Percentiles rank a stretch among this genome's conserved stretches.
Conservation (phyloP, 1,140 invertebrate genomes). For the Eumaeus atala region DNA sequence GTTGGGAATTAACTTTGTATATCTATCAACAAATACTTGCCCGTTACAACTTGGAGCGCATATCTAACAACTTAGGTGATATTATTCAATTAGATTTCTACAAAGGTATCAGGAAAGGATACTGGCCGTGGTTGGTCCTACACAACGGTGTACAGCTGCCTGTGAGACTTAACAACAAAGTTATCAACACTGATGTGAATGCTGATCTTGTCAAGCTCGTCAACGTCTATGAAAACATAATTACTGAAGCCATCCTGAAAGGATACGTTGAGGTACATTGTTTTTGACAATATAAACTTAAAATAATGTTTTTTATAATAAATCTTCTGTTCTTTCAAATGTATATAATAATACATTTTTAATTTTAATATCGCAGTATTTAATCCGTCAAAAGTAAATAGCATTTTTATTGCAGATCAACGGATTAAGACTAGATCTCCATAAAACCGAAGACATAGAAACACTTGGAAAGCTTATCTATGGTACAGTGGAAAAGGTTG, state of each 20-base stretch:
- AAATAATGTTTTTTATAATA: too few relatives aligned
- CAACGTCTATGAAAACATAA: slow-evolving; percentile 75
- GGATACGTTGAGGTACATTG: slow-evolving; percentile 75
- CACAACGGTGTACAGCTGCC: slow-evolving; percentile 79
- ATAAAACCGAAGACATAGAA: slow-evolving; percentile 51
- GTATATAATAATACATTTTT: too few relatives aligned
- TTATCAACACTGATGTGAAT: slow-evolving; percentile 68
- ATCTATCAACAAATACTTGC: slow-evolving; percentile 77
- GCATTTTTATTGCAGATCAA: slow-evolving; percentile 53
- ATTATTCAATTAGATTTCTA: slow-evolving; percentile 70
- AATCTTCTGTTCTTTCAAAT: too few relatives aligned
- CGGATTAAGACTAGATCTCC: slow-evolving; percentile 45
- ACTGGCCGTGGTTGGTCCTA: slow-evolving; percentile 76
- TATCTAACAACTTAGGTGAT: slow-evolving; percentile 76
- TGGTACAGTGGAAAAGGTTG: slow-evolving; percentile 41
- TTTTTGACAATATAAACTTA: slow-evolving; percentile 1
- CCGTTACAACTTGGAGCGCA: slow-evolving; percentile 80
- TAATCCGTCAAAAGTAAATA: too few relatives aligned
- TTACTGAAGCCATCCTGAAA: slow-evolving; percentile 78
- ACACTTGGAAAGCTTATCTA: slow-evolving; percentile 53
- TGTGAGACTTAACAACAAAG: slow-evolving; percentile 75
- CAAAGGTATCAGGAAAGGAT: slow-evolving; percentile 74
- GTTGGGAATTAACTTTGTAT: slow-evolving; percentile 77
- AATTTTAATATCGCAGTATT: too few relatives aligned
- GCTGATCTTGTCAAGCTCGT: slow-evolving; percentile 69